Evolutionary conservation across 2,113 vertebrate genomes (phyloP).

Genomic region (Syrmaticus mikado): DNA sequence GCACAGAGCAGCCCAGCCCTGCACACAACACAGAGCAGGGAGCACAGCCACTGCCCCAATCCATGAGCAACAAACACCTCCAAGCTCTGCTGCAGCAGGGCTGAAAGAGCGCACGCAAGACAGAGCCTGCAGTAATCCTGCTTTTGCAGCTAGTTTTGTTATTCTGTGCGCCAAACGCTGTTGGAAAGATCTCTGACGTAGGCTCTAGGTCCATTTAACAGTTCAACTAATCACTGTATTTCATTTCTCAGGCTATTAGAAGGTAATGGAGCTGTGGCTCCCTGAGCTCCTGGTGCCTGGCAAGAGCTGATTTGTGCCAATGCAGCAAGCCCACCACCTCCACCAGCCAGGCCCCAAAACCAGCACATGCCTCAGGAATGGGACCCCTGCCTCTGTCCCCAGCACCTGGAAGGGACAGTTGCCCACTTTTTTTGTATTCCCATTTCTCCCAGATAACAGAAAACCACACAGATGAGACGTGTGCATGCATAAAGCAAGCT

Average conservation of each 20-base stretch:
- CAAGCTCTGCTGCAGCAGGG: background rate
- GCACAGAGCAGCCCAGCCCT: background rate
- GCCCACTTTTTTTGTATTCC: background rate
- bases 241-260: slow-evolving; percentile 36
- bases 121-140: background rate
- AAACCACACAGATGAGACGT: background rate
- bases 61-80: background rate
- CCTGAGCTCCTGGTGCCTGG: background rate
- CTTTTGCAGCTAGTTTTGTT: background rate
- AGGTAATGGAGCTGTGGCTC: slow-evolving; percentile 6
- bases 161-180: background rate
- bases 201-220: slow-evolving; percentile 58
- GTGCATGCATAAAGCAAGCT: background rate
- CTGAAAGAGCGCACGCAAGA: too few relatives aligned
- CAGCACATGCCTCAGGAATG: background rate
- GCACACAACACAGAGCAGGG: background rate
- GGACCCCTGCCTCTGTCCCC: background rate
- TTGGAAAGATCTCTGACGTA: slow-evolving; percentile 29
- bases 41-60: background rate
- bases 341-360: background rate
- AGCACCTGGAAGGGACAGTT: background rate
- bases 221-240: slow-evolving; percentile 47
- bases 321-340: background rate
- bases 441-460: background rate
- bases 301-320: background rate